These are phyloP conservation scores for Naso thynnoides DNA, from an alignment of 2,797 vertebrate species.

Conservation along the genomic window DNA sequence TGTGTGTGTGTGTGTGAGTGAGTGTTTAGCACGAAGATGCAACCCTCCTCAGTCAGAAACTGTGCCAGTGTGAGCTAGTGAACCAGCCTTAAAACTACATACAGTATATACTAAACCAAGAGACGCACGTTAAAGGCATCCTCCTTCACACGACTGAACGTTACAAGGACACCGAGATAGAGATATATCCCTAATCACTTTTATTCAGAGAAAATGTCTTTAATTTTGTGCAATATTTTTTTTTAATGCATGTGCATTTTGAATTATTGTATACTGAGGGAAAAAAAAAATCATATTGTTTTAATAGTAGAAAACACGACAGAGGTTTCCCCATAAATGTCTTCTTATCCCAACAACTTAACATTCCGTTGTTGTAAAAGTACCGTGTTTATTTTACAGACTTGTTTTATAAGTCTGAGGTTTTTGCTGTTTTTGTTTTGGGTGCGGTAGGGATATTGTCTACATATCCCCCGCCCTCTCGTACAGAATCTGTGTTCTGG, in stretches of 20 bases:
- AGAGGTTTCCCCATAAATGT: slow-evolving; percentile 66
- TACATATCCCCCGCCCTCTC: slow-evolving; percentile 40
- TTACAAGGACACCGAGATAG: slow-evolving; percentile 62
- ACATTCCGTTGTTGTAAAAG: slow-evolving; percentile 91
- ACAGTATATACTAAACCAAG: slow-evolving; percentile 77
- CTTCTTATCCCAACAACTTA: slow-evolving; percentile 84
- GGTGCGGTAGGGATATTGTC: slow-evolving; percentile 71
- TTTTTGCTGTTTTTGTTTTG: slow-evolving; percentile 78
- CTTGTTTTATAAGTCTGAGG: slow-evolving; percentile 99
- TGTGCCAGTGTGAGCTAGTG: slow-evolving; percentile 91
- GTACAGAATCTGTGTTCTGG: slow-evolving; percentile 41
- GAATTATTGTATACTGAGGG: slow-evolving; percentile 89
- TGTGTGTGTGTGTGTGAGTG: slow-evolving; percentile 46
- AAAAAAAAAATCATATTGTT: slow-evolving; percentile 75
- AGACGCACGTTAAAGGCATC: slow-evolving; percentile 70
- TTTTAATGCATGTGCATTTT: slow-evolving; percentile 93
- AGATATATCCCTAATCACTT: slow-evolving; percentile 80
- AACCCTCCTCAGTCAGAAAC: slow-evolving; percentile 84
- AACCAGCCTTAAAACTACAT: slow-evolving; percentile 92
- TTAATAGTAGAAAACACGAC: slow-evolving; percentile 80
- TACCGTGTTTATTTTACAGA: slow-evolving; percentile 91
- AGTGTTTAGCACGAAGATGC: slow-evolving; percentile 79
- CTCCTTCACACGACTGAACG: slow-evolving; percentile 65
- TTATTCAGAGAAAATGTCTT: slow-evolving; percentile 77
- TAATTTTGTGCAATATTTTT: slow-evolving; percentile 97